These are phyloP conservation scores for Dysidea cf. avara DNA, from an alignment of 37 sponge, comb jelly and placozoan species.

Conservation along the genomic window DNA sequence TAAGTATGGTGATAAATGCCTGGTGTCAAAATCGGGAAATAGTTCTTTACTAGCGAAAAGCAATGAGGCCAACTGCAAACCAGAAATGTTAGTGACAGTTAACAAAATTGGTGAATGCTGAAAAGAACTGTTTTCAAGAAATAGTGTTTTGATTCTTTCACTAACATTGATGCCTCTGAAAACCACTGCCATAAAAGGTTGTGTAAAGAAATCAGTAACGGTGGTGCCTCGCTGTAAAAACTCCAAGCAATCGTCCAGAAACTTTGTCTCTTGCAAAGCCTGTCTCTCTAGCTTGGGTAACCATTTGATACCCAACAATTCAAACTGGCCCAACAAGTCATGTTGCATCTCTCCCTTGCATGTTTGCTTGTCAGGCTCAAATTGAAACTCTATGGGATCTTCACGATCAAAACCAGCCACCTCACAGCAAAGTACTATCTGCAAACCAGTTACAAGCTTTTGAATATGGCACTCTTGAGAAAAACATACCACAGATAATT, in stretches of 20 bases:
- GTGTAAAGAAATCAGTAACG: neutral
- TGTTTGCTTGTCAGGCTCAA: neutral
- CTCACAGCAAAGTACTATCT: neutral
- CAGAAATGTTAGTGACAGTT: constrained; percentile 21
- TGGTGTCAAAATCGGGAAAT: constrained; percentile 35
- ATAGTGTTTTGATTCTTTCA: constrained; percentile 1
- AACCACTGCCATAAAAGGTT: constrained; percentile 32
- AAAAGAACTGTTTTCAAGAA: neutral
- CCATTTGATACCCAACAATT: constrained; percentile 67
- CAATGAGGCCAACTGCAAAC: constrained; percentile 17
- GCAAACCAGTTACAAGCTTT: neutral
- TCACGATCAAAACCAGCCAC: neutral
- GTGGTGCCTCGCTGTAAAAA: too few species aligned
- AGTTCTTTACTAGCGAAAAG: constrained; percentile 74
- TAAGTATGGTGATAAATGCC: constrained; percentile 19
- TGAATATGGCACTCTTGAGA: neutral
- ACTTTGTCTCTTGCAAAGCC: constrained; percentile 51
- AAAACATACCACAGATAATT: neutral
- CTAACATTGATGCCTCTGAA: constrained; percentile 41
- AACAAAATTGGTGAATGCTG: constrained; percentile 8
- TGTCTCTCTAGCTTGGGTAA: constrained; percentile 51
- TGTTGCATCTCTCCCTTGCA: neutral
- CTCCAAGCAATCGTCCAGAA: too few species aligned
- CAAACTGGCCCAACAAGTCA: constrained; percentile 43
- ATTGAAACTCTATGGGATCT: neutral